Evolutionary conservation across 2,797 vertebrate genomes (phyloP).

Genomic region (Eutrigla gurnardus): DNA sequence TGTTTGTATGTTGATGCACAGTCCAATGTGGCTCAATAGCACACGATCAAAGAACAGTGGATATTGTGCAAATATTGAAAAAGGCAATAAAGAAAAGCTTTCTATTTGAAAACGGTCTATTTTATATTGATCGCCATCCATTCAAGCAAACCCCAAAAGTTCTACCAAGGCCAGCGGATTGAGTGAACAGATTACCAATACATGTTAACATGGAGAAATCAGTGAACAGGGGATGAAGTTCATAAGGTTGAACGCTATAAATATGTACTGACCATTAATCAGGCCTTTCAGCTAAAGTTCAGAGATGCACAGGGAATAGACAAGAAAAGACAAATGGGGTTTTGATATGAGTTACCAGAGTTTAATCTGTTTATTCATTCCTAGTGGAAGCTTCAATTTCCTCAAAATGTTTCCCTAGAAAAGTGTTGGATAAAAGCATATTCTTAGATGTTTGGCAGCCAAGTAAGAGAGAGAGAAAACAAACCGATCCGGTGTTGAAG

Average conservation of each 20-base stretch:
- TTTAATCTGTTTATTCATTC: conserved; percentile 1
- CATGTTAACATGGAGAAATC: conserved; percentile 5
- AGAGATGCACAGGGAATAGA: conserved; percentile 3
- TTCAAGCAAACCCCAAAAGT: too few species aligned
- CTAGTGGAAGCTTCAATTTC: not conserved
- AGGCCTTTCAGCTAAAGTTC: not conserved
- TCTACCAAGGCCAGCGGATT: not conserved
- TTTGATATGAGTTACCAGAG: not conserved
- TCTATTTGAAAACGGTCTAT: too few species aligned
- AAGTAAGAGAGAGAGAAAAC: conserved; percentile 5
- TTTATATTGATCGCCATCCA: too few species aligned
- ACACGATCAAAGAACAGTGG: too few species aligned
- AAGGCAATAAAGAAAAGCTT: too few species aligned
- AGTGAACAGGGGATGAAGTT: not conserved
- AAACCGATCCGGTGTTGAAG: conserved; percentile 31
- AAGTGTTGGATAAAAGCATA: not conserved
- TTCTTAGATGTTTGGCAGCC: conserved; percentile 20
- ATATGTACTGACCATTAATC: not conserved
- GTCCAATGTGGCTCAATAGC: too few species aligned
- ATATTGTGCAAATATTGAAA: too few species aligned
- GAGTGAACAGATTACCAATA: not conserved
- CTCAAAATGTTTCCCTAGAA: conserved; percentile 3
- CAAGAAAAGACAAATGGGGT: not conserved
- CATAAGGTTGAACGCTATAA: not conserved
- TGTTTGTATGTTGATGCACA: too few species aligned